Evolutionary conservation across 2,113 vertebrate species (phyloP), one percentile per base, ranked within the genome.

Genomic region (Egretta garzetta): DNA sequence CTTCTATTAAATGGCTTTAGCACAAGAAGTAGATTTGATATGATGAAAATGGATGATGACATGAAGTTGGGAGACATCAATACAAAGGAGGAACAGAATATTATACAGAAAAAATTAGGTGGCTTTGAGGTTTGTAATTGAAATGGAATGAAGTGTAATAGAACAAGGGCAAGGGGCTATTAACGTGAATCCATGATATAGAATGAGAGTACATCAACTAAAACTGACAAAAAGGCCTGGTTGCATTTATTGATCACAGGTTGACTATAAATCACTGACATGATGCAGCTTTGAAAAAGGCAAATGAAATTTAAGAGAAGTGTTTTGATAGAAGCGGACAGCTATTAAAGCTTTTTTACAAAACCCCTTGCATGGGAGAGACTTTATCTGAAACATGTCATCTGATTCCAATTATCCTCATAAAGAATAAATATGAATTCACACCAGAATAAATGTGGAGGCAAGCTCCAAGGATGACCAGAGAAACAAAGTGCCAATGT

Each of bases 61-160:
- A 80, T 49, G 66, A 85, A 85, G 58, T 60, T 87, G n/a, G 30
- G 47, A 91, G 49, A 75, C 93, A 94, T 95, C 93, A 96, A 72
- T 90, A 93, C 50, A 90, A 87, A 90, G 77, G 58, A 94, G 70
- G 71, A 90, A 91, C 66, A 87, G 84, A 91, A 37, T 82, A 91
- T 80, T 68, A 90, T n/a, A 77, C 62, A 86, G 62, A 6, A 96
- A 95, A 96, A 86, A 93, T 92, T 90, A 88, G 58, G 71, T 93
- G 67, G 14, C 88, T 96, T 90, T 91, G 88, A 86, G 62, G 50
- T 94, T 95, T 92, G 67, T 95, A 96, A 96, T 83, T 93, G 92
- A 96, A 96, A 96, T 76, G 32, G 95, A 96, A 93, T 80, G 74
- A 90, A 89, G 77, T 87, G 30, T 80, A 96, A 91, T 94, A 87